Conservation (phyloP, 2,888 invertebrate genomes). For the Pteria penguin region DNA sequence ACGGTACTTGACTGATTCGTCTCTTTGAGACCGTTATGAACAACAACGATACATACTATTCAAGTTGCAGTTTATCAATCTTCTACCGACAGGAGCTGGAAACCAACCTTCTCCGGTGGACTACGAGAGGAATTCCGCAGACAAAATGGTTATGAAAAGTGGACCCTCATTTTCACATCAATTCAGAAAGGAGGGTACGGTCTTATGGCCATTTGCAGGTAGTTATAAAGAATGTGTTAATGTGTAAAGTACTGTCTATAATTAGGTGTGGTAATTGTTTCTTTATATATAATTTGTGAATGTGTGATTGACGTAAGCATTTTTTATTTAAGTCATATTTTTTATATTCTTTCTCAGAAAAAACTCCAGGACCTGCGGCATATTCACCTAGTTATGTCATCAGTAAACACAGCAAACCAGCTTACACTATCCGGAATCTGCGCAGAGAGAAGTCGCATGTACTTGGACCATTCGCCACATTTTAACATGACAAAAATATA, state of each 20-base stretch:
- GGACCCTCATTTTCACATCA: conserved; percentile 69
- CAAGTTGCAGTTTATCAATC: not conserved
- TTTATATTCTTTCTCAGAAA: conserved; percentile 57
- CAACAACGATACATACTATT: too few species aligned
- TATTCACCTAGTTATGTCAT: conserved; percentile 61
- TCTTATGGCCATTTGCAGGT: conserved; percentile 68
- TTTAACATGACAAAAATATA: too few species aligned
- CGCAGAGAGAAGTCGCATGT: conserved; percentile 71
- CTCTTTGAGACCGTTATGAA: not conserved
- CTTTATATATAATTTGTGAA: not conserved
- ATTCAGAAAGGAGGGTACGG: conserved; percentile 69
- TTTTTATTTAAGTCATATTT: not conserved
- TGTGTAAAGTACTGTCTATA: too few species aligned
- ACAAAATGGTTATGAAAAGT: conserved; percentile 51
- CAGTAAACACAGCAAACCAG: conserved; percentile 57
- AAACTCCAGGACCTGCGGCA: conserved; percentile 71
- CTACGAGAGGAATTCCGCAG: conserved; percentile 65
- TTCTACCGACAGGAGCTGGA: conserved; percentile 47
- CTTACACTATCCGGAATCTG: conserved; percentile 71
- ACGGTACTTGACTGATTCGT: not conserved
- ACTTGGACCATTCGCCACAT: conserved; percentile 72
- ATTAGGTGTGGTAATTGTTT: not conserved
- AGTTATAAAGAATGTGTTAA: too few species aligned
- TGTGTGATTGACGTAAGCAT: not conserved
- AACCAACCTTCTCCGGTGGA: conserved; percentile 71